Evolutionary conservation across 2,888 invertebrate genomes (phyloP), one percentile per base, ranked within the genome.

Genomic region (Trichopoda pennipes): DNA sequence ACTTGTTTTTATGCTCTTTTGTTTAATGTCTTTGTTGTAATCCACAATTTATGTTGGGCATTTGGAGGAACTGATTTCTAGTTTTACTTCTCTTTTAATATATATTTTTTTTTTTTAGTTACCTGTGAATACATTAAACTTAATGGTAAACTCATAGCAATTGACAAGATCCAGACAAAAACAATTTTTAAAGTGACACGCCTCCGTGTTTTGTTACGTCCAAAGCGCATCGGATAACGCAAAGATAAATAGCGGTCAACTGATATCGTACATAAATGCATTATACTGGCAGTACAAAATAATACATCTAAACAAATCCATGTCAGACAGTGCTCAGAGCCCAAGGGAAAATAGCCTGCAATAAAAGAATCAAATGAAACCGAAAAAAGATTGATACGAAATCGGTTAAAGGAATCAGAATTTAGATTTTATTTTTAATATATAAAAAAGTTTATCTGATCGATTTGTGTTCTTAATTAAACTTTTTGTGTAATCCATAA

Each of bases 251-350:
- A 98, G 88, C 98, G 94, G 92, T 99, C 99, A 83, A 99, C 95
- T 84, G 98, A 98, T 89, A 99, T 98, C 53, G 98, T 98, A 90
- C 98, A 98, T 55, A 99, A 93, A 91, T 99, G 99, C 94, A 99
- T 96, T 87, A 99, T 99, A 85, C 98, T 98, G 1, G 98, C 97
- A 0, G 99, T 99, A 91, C 99, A 99, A 90, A 98, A 97, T 1
- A 99, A 92, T 2, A 99, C 98, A 92, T 99, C 99, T 88, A 98
- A 93, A 87, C 97, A 97, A 86, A 98, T 97, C 98, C 98, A 99
- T 69, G 95, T 95, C 85, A 99, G 94, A 90, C 98, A 98, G 91
- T 96, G 96, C 66, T 95, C 94, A 6, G 96, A 94, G 9, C 96
- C 94, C 69, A 96, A 91, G 0, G 96, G 96, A 87, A 96, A 96